Base-by-base conservation (phyloP, 2,888 invertebrate species). In the Axea sp. region DNA sequence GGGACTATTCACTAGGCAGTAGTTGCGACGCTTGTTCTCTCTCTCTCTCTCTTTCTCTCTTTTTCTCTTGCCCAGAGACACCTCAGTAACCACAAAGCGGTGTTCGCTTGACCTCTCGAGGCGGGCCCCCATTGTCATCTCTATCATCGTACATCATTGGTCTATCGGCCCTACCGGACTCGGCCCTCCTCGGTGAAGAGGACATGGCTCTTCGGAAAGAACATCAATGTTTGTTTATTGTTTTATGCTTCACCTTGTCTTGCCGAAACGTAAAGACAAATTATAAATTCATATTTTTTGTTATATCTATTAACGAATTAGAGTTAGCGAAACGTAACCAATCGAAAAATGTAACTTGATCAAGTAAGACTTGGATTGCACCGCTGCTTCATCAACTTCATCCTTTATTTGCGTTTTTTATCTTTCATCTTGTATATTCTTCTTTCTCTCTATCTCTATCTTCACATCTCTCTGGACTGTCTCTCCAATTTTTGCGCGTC, bases 181-280 rank as follows among this genome's bases (percentile, higher is more conserved):
- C 84, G 81, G 83, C 84, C 86, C 84, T 87, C 88, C 87, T 84
- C 84, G 86, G 86, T 82, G 86, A 88, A 88, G 88, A 88, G 88
- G 87, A 86, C 84, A 84, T 80, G 85, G 82, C 88, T 88, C 88
- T 88, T 88, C 87, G 88, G 87, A 88, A 88, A 88, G 87, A 88
- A 88, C 86, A 88, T 87, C 86, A 84, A 87, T 83, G 77, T 82
- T 84, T 59, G 59, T 84, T 83, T 84, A 81, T 84, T 80, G 77
- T 80, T 83, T 73, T 59, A 76, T 76, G 67, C 53, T 71, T 65
- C 41, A 26, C 49, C 47, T 41, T 43, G 47, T 60, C 78, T 82
- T 80, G 78, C 78, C 81, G 77, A 80, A 80, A 80, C 78, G 81
- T 80, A 78, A 78, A 77, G 67, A 77, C 78, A 80, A 55, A 71